Evolutionary conservation across 2,113 vertebrate species (phyloP), one percentile per base, ranked within the genome.

Genomic region (Camarhynchus parvulus): DNA sequence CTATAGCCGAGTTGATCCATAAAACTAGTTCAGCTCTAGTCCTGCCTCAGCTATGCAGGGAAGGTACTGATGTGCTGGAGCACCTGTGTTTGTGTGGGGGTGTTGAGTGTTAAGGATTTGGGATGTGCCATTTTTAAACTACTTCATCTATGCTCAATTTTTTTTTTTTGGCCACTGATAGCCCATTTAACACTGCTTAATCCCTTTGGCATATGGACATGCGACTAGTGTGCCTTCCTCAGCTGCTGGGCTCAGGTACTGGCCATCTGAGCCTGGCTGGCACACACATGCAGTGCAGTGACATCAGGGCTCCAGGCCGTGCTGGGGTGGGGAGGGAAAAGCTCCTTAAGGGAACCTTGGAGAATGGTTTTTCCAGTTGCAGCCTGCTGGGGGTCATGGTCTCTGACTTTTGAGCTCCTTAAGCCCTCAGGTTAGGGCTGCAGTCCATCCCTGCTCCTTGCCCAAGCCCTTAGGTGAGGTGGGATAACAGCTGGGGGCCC

Each of bases 261-360:
- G 41, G 44, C 6, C 0, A 7, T 80, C 41, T 23, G 49, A 47
- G 49, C 70, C 35, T 67, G 42, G 35, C 35, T 39, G 41, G 11
- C 1, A 0, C 1, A 1, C 2, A 39, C 7, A 3, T 0, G 0
- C 16, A 4, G 37, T 13, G 7, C 72, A 21, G 24, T 13, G 41
- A 31, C 16, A 31, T 55, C 23, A 44, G 44, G 18, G 55, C 56
- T 89, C 35, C 15, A 28, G 23, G 17, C 44, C 3, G 5, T 3
- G 5, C 47, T 75, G 61, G 13, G 24, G 5, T 2, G 1, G 52
- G 52, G 49, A 25, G 24, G 49, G 49, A 14, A 52, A 27, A 28
- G 50, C 5, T 53, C n/a, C 27, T 53, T 44, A 19, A 23, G 28
- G 37, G 13, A 53, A 5, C 4, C 2, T 9, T 21, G 42, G 31